Evolutionary conservation across 2,888 invertebrate genomes (phyloP).

Genomic region (Drosophila emarginata): DNA sequence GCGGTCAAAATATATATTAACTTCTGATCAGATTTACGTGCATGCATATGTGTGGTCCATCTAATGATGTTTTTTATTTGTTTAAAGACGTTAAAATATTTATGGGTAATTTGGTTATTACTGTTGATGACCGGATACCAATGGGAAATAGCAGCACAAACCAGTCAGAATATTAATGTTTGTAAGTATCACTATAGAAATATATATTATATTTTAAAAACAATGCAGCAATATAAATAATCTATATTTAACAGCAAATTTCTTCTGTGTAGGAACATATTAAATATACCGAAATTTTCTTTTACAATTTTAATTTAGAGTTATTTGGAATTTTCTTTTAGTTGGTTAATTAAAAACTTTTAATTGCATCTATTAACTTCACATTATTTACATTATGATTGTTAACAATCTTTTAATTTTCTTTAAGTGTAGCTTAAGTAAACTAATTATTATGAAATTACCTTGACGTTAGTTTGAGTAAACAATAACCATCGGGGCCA

Average conservation of each 20-base stretch:
- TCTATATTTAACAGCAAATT: background rate
- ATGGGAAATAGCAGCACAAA: slow-evolving; percentile 82
- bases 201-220: background rate
- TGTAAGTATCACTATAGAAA: slow-evolving; percentile 83
- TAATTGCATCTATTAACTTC: background rate
- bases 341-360: too few species aligned
- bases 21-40: background rate
- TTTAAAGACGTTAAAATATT: slow-evolving; percentile 35
- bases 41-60: slow-evolving; percentile 11
- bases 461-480: slow-evolving; percentile 16
- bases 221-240: background rate
- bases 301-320: background rate
- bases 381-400: background rate
- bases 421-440: slow-evolving; percentile 35
- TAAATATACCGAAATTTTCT: background rate
- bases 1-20: slow-evolving; percentile 35
- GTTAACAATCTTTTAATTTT: background rate
- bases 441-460: slow-evolving; percentile 55
- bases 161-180: slow-evolving; percentile 88
- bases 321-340: too few species aligned
- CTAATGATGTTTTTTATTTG: slow-evolving; percentile 35
- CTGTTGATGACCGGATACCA: slow-evolving; percentile 25
- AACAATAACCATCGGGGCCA: slow-evolving; percentile 39
- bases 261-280: background rate
- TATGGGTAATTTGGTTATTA: slow-evolving; percentile 45